These are phyloP conservation scores for Notechis scutatus DNA, from an alignment of 2,113 vertebrate species.

Conservation along the genomic window DNA sequence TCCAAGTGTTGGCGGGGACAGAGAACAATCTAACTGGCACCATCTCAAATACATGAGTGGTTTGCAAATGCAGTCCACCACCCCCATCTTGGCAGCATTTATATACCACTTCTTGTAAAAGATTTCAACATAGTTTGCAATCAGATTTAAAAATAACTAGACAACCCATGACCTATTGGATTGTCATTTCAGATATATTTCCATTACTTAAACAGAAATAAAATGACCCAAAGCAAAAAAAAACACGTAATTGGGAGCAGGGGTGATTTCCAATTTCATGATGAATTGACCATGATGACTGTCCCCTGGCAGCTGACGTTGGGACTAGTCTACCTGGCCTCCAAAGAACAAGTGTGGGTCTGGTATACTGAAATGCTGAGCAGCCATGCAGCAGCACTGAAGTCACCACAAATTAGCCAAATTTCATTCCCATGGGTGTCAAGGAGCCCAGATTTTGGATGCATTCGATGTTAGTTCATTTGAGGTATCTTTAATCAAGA, in stretches of 20 bases:
- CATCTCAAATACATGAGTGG: not conserved
- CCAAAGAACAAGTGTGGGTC: not conserved
- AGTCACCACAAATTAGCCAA: not conserved
- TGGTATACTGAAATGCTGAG: not conserved
- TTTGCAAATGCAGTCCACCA: not conserved
- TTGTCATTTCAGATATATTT: not conserved
- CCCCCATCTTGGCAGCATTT: not conserved
- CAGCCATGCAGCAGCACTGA: not conserved
- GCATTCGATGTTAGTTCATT: not conserved
- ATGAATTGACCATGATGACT: not conserved
- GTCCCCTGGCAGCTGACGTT: not conserved
- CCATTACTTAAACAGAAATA: not conserved
- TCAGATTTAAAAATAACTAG: not conserved
- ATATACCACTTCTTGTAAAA: not conserved
- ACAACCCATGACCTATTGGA: not conserved
- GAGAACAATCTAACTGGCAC: not conserved
- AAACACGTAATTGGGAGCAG: not conserved
- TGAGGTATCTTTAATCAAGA: not conserved
- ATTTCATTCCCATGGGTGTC: not conserved
- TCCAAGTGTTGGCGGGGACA: not conserved
- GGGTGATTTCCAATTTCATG: not conserved
- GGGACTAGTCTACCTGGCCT: not conserved
- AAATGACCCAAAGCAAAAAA: not conserved
- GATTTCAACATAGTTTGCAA: not conserved
- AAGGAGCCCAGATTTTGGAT: not conserved